Evolutionary conservation across 2,888 invertebrate species (phyloP), one percentile per base, ranked within the genome.

Genomic region (Apotomis betuletana): DNA sequence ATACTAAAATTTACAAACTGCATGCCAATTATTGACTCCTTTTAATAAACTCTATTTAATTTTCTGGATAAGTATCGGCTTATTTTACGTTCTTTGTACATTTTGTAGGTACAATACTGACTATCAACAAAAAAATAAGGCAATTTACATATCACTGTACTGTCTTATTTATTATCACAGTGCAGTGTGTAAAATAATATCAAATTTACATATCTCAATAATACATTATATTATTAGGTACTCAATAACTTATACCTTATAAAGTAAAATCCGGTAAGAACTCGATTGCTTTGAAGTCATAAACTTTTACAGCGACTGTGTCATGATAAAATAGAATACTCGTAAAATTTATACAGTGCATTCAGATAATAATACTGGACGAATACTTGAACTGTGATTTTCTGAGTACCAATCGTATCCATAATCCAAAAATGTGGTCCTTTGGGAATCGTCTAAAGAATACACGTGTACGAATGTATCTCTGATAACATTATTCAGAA

Each of bases 1-100:
- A 38, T 83, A 81, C 80, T 77, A 80, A 79, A 80, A 79, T 57
- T 67, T 57, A 67, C 58, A 27, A 8, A 41, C 41, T 10, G 51
- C 5, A 44, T 52, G 38, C 36, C 5, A 46, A 44, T 46, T 27
- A 46, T 57, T 27, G 46, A 46, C n/a, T 41, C 4, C 10, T 12
- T 49, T 36, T 12, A 49, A 36, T 27, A 10, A 27, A 41, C 41
- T 5, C 2, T 27, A 27, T 27, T 27, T 27, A 27, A 27, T 1
- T 27, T 27, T 27, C 27, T 27, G 27, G 27, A 27, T 27, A 27
- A 27, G 27, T 27, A 27, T 27, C 2, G 27, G 27, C 27, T 27
- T 27, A 27, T 27, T 27, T 27, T 27, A 27, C 27, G 2, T 27
- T 27, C 27, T 27, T 27, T 27, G 15, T 15, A 15, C n/a, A n/a